Conservation (phyloP, 2,888 invertebrate species). For the Phengaris arion region DNA sequence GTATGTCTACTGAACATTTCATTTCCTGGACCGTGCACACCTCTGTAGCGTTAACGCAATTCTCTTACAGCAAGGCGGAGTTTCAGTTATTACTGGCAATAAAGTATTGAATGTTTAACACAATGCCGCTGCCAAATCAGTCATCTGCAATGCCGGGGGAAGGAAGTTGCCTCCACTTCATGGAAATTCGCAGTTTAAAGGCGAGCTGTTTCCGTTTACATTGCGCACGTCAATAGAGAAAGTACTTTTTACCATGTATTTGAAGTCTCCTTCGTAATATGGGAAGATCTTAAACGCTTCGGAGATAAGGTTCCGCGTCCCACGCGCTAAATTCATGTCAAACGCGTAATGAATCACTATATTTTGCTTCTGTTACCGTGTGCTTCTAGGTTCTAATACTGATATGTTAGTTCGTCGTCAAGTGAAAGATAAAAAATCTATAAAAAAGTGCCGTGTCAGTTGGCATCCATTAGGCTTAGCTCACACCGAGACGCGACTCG, state of each 20-base stretch:
- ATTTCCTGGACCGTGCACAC: not conserved
- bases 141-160: slow-evolving; percentile 23
- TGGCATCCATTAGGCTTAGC: no score
- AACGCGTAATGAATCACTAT: no score
- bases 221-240: slow-evolving; percentile 44
- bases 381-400: no score
- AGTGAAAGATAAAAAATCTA: no score
- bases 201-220: slow-evolving; percentile 19
- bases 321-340: slow-evolving; percentile 27
- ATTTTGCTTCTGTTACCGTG: no score
- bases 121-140: slow-evolving; percentile 14
- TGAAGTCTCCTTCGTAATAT: slow-evolving; percentile 34
- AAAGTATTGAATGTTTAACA: not conserved
- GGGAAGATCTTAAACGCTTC: slow-evolving; percentile 34
- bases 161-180: slow-evolving; percentile 36
- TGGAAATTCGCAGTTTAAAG: slow-evolving; percentile 33
- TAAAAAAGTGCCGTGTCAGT: no score
- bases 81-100: not conserved
- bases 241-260: slow-evolving; percentile 44
- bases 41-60: not conserved
- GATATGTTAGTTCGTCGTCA: no score
- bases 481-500: no score
- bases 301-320: slow-evolving; percentile 29
- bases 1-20: no score
- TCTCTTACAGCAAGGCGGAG: not conserved